Evolutionary conservation across 1,140 invertebrate genomes (phyloP).

Genomic region (Ericerus pela): DNA sequence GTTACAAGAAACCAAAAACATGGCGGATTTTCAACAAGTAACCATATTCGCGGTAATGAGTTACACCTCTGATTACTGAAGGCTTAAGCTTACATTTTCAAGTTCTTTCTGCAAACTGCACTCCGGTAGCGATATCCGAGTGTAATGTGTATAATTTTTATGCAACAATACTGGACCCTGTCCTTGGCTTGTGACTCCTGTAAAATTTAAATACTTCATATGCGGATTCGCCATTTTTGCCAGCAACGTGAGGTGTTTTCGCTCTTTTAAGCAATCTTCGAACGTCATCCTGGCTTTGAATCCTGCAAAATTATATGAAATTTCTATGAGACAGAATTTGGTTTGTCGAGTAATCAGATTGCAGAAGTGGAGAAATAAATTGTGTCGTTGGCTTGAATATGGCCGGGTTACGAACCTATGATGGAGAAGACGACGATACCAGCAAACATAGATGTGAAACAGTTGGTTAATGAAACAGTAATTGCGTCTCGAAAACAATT

Average conservation of each 20-base stretch:
- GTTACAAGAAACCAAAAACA: too few species aligned
- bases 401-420: constrained; percentile 56
- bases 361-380: too few species aligned
- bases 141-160: constrained; percentile 34
- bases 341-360: too few species aligned
- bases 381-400: too few species aligned
- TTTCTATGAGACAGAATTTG: too few species aligned
- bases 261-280: constrained; percentile 50
- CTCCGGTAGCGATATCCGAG: constrained; percentile 36
- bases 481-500: constrained; percentile 90
- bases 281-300: constrained; percentile 80
- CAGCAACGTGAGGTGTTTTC: constrained; percentile 32
- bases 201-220: not conserved
- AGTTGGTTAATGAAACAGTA: constrained; percentile 86
- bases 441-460: constrained; percentile 92
- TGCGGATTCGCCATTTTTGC: not conserved
- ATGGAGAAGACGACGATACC: constrained; percentile 96
- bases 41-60: not conserved
- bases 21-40: too few species aligned
- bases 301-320: too few species aligned
- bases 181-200: not conserved
- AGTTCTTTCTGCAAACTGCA: constrained; percentile 75
- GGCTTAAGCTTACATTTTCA: constrained; percentile 55
- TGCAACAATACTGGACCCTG: not conserved
- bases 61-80: not conserved